A percentile compares a stretch with the other conserved stretches of the same genome.
phyloP scores from a whole-genome alignment of 2,797 vertebrate genomes.

The Apodemus agrarius region DNA sequence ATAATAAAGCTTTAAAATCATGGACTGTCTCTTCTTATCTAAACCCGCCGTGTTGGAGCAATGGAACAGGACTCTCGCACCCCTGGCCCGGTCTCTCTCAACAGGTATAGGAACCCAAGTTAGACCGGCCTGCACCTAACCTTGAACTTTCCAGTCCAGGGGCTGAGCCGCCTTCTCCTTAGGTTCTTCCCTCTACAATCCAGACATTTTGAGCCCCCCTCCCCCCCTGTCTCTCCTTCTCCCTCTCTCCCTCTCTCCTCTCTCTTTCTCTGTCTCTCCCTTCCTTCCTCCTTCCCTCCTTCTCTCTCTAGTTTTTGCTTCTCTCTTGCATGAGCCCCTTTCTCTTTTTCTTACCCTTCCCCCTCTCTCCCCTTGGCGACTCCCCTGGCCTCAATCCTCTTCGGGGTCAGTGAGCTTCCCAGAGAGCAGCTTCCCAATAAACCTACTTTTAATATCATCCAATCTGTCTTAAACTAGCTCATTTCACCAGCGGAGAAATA shows the following conservation, averaged over 20 bases:
- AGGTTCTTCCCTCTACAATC: neutral
- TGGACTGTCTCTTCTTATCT: too few relatives aligned
- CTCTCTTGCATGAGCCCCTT: neutral
- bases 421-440: neutral
- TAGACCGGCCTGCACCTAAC: fast-evolving
- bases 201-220: neutral
- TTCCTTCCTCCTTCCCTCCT: too few relatives aligned
- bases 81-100: too few relatives aligned
- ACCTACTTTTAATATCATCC: neutral
- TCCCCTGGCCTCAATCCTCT: neutral
- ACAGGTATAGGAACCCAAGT: too few relatives aligned
- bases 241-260: too few relatives aligned
- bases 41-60: too few relatives aligned
- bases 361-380: neutral
- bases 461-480: neutral
- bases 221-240: too few relatives aligned
- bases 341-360: neutral
- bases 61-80: too few relatives aligned
- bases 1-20: too few relatives aligned
- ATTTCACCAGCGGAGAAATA: neutral
- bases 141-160: neutral
- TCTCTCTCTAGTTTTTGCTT: neutral
- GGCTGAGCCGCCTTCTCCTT: neutral
- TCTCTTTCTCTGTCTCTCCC: too few relatives aligned
- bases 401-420: neutral